Base-by-base conservation (phyloP, 2,113 vertebrate species). In the Leptobrachium leishanense region DNA sequence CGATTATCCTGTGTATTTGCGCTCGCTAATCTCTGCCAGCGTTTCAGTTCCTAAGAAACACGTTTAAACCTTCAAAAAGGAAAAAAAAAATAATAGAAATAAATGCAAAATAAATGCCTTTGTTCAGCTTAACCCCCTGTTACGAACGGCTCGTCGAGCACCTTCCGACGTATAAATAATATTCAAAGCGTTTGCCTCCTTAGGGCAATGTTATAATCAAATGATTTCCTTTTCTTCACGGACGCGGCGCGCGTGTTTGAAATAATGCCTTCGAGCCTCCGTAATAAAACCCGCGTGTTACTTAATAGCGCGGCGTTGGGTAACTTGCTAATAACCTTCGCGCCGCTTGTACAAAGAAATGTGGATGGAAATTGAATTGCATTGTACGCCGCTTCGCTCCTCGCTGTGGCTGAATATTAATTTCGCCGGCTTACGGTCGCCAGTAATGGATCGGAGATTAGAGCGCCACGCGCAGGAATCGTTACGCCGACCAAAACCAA, bases 131-230 rank as follows among this genome's bases (percentile, higher is more conserved):
- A 57, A 73, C 43, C 70, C 77, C 15, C 77, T n/a, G 72, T 79
- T 74, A 79, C n/a, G 57, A 66, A 15, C 8, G 11, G 11, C 31
- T 72, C 74, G 8, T 20, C 3, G 43, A 20, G 40, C 11, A 44
- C 20, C 69, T 54, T 59, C 39, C 40, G 15, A 84, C 40, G 82
- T 83, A 85, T 77, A 80, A 84, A 72, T 82, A 79, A 74, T 70
- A 74, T 3, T 0, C 3, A 15, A 65, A 43, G 54, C 70, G 15
- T 84, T 87, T 87, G 76, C 68, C 6, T 82, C 82, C 41, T 62
- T 68, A 71, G 71, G 82, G 76, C 83, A 59, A 70, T 83, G 65
- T 79, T 88, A 83, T 83, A 83, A 15, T 85, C 85, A 85, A 86
- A 83, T 10, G 12, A 43, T 75, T 84, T 65, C 85, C 85, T 62